Evolutionary conservation across 2,888 invertebrate species (phyloP).

Genomic region (Diarsia dahlii): DNA sequence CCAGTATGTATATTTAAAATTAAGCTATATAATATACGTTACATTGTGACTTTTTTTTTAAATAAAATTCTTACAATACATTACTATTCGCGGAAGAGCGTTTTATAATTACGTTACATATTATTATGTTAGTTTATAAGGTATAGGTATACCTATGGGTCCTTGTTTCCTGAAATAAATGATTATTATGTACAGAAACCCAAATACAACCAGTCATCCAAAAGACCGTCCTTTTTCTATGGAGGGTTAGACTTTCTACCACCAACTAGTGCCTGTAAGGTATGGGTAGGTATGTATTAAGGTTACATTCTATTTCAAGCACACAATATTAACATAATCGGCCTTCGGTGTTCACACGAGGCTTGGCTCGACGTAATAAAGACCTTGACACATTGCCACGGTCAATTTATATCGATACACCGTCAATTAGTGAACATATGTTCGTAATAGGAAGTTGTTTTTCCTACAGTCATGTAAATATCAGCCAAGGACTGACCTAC

Average conservation of each 20-base stretch:
- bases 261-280: neutral
- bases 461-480: neutral
- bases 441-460: slow-evolving; percentile 22
- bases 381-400: slow-evolving; percentile 49
- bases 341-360: slow-evolving; percentile 16
- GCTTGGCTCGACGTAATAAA: slow-evolving; percentile 36
- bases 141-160: too few relatives aligned
- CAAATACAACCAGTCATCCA: neutral
- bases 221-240: neutral
- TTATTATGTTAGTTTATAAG: too few relatives aligned
- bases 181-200: neutral
- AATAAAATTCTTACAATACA: neutral
- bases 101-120: too few relatives aligned
- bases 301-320: slow-evolving; percentile 13
- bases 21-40: neutral
- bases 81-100: neutral
- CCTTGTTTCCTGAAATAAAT: too few relatives aligned
- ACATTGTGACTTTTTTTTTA: neutral
- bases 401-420: slow-evolving; percentile 28
- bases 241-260: neutral
- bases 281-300: neutral
- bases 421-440: slow-evolving; percentile 21
- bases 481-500: neutral
- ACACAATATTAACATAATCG: slow-evolving; percentile 23
- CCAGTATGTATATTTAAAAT: too few relatives aligned